A percentile compares a stretch with the other conserved stretches of the same genome.
These are phyloP conservation scores for Andrena hattorfiana DNA, from an alignment of 2,888 invertebrate species.

Conservation along the genomic window DNA sequence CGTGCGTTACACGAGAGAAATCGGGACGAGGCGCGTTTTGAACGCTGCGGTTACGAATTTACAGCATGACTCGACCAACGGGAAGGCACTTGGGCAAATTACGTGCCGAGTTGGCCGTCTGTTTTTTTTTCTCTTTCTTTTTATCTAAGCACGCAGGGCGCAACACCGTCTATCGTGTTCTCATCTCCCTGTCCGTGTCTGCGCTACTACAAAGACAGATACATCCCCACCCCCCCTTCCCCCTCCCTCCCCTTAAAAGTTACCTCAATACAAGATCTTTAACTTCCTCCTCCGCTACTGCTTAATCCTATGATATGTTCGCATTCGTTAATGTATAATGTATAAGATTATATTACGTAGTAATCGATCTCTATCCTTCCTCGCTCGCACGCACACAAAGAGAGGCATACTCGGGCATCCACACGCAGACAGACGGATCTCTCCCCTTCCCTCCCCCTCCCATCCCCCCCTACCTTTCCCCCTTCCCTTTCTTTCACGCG, in stretches of 20 bases:
- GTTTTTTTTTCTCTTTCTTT: neutral
- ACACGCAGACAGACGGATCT: no score
- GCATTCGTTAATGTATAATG: conserved; percentile 80
- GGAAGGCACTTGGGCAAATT: conserved; percentile 85
- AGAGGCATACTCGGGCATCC: no score
- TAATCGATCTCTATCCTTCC: conserved; percentile 61
- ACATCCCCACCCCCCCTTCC: no score
- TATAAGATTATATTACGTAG: conserved; percentile 75
- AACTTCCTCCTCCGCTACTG: conserved; percentile 54
- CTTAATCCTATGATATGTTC: conserved; percentile 84
- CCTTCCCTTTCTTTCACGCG: conserved; percentile 26
- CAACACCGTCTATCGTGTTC: conserved; percentile 69
- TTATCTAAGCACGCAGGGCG: conserved; percentile 76
- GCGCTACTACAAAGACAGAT: conserved; percentile 71
- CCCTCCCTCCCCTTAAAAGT: conserved; percentile 51
- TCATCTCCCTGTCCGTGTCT: conserved; percentile 64
- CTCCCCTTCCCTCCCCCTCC: no score
- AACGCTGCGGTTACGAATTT: conserved; percentile 73
- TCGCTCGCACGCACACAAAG: no score
- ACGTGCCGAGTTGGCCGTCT: conserved; percentile 84
- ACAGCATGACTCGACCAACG: conserved; percentile 83
- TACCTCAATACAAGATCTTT: conserved; percentile 68
- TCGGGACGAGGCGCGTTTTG: conserved; percentile 71
- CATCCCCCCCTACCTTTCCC: neutral
- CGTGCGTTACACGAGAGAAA: conserved; percentile 67